These are phyloP conservation scores for Meleagris gallopavo DNA, from an alignment of 2,113 vertebrate species.

Conservation along the genomic window DNA sequence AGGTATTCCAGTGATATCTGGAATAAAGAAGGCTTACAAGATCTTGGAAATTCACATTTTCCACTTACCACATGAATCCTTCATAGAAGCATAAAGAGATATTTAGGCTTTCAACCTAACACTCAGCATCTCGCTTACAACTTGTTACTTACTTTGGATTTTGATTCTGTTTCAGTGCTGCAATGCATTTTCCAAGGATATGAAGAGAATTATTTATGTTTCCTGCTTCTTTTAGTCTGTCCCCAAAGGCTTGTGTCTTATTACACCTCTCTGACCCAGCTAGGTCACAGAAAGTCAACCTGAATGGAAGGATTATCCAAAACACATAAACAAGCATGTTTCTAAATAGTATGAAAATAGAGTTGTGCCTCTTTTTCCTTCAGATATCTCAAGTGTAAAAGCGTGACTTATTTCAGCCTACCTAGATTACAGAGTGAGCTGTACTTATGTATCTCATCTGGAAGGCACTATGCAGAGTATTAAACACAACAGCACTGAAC, in stretches of 20 bases:
- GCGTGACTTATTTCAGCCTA: neutral
- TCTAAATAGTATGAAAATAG: neutral
- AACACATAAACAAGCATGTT: neutral
- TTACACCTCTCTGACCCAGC: constrained; percentile 91
- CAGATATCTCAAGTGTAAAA: neutral
- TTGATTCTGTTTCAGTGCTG: constrained; percentile 85
- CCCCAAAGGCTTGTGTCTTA: constrained; percentile 88
- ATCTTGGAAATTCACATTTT: neutral
- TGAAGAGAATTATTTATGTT: constrained; percentile 93
- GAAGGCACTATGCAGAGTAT: neutral
- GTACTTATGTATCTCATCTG: neutral
- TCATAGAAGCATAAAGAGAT: neutral
- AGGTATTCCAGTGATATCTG: neutral
- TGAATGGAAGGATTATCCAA: constrained; percentile 27
- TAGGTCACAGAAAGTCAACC: constrained; percentile 90
- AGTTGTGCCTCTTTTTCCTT: neutral
- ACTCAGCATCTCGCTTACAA: neutral
- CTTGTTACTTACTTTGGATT: constrained; percentile 79
- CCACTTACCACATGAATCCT: neutral
- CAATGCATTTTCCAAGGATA: constrained; percentile 91
- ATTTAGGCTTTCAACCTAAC: neutral
- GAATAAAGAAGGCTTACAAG: neutral
- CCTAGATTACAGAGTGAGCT: neutral
- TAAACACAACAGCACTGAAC: neutral
- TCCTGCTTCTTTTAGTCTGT: constrained; percentile 89